Evolutionary conservation across 2,797 vertebrate species (phyloP).

Genomic region (Macropodus opercularis): DNA sequence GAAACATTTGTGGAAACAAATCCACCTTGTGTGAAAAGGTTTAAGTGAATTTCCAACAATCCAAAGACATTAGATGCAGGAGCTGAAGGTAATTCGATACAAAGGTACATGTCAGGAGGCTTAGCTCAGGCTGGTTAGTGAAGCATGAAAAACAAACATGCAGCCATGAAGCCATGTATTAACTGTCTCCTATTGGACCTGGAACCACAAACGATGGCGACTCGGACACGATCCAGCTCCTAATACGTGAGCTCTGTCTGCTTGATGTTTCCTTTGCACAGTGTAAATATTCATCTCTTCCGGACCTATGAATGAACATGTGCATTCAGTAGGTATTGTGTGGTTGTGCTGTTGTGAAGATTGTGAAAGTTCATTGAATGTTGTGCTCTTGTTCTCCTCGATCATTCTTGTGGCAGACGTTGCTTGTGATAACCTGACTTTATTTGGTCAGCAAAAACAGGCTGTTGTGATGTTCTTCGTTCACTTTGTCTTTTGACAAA

Average conservation of each 20-base stretch:
- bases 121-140: neutral
- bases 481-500: constrained; percentile 8
- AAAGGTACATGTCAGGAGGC: constrained; percentile 15
- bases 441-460: constrained; percentile 1
- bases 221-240: constrained; percentile 18
- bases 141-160: neutral
- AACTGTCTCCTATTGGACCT: constrained; percentile 21
- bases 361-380: constrained; percentile 34
- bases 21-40: constrained; percentile 3
- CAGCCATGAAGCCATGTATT: neutral
- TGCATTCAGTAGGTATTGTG: constrained; percentile 9
- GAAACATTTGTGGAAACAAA: constrained; percentile 22
- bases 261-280: constrained; percentile 66
- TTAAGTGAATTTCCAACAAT: constrained; percentile 41
- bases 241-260: constrained; percentile 11
- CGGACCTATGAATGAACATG: constrained; percentile 37
- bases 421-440: constrained; percentile 14
- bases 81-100: constrained; percentile 24
- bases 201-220: constrained; percentile 8
- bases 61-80: constrained; percentile 47
- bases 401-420: constrained; percentile 11
- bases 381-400: constrained; percentile 19
- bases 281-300: constrained; percentile 52
- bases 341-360: constrained; percentile 38
- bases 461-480: constrained; percentile 14